Evolutionary conservation across 2,113 vertebrate genomes (phyloP).

Genomic region (Salvelinus namaycush): DNA sequence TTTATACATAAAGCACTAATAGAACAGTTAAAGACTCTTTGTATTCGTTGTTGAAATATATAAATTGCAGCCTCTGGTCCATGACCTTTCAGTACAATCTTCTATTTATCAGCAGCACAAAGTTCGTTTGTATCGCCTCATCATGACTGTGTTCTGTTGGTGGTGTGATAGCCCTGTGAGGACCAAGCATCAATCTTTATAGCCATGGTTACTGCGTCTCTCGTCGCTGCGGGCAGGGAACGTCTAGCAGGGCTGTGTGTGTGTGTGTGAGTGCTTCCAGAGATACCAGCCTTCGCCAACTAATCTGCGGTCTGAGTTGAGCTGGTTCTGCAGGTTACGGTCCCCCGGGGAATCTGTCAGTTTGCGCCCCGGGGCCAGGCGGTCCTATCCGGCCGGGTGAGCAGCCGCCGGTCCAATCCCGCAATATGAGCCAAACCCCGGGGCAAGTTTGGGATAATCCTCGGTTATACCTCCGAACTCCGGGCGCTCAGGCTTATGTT

Average conservation of each 20-base stretch:
- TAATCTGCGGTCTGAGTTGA: constrained; percentile 65
- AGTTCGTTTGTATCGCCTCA: constrained; percentile 59
- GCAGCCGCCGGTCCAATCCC: constrained; percentile 60
- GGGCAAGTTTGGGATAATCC: constrained; percentile 69
- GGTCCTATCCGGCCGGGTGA: constrained; percentile 53
- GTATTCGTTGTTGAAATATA: constrained; percentile 12
- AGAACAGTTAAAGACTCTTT: neutral
- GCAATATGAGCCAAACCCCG: constrained; percentile 56
- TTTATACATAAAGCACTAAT: constrained; percentile 31
- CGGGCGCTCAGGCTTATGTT: constrained; percentile 30
- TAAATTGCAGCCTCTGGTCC: constrained; percentile 22
- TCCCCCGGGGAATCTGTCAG: constrained; percentile 55
- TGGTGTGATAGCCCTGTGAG: constrained; percentile 62
- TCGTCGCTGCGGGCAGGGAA: constrained; percentile 53
- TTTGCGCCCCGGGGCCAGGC: constrained; percentile 60
- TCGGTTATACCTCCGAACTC: constrained; percentile 45
- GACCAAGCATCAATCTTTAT: constrained; percentile 40
- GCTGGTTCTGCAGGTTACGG: constrained; percentile 21
- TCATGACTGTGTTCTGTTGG: constrained; percentile 49
- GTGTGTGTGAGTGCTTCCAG: constrained; percentile 42
- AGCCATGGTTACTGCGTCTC: constrained; percentile 12
- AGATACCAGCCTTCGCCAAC: constrained; percentile 69
- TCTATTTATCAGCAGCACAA: constrained; percentile 63
- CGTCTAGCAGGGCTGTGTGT: constrained; percentile 31
- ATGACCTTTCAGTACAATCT: constrained; percentile 62